Conservation (phyloP, 2,888 invertebrate genomes). For the Luperina testacea region DNA sequence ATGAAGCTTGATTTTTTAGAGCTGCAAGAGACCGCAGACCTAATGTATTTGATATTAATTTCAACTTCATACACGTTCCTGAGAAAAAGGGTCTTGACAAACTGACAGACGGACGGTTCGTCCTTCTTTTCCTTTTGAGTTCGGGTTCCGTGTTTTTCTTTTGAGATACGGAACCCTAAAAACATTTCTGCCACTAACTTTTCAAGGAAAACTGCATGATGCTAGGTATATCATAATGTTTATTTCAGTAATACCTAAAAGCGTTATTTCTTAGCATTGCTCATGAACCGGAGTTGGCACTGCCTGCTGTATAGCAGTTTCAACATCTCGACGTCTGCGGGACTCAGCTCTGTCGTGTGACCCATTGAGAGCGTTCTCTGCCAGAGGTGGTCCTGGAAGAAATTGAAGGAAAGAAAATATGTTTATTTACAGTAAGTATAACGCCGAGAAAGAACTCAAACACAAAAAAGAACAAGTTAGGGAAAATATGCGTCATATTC, state of each 20-base stretch:
- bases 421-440: no score
- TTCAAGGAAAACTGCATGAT: background rate
- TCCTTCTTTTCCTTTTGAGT: no score
- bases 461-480: no score
- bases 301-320: conserved; percentile 72
- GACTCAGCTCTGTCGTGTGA: conserved; percentile 69
- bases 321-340: conserved; percentile 67
- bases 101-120: background rate
- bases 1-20: no score
- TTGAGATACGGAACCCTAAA: background rate
- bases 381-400: conserved; percentile 80
- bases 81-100: background rate
- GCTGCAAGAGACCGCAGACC: no score
- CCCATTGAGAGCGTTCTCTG: conserved; percentile 80
- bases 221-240: background rate
- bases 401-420: background rate
- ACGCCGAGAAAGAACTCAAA: no score
- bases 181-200: background rate
- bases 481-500: no score
- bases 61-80: no score
- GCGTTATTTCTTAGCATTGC: background rate
- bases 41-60: no score
- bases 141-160: background rate
- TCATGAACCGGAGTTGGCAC: conserved; percentile 64
- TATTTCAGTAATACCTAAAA: background rate